Percentiles rank a stretch among this genome's conserved stretches.
Evolutionary conservation across 2,888 invertebrate species (phyloP).

Genomic region (Torymus texanus): DNA sequence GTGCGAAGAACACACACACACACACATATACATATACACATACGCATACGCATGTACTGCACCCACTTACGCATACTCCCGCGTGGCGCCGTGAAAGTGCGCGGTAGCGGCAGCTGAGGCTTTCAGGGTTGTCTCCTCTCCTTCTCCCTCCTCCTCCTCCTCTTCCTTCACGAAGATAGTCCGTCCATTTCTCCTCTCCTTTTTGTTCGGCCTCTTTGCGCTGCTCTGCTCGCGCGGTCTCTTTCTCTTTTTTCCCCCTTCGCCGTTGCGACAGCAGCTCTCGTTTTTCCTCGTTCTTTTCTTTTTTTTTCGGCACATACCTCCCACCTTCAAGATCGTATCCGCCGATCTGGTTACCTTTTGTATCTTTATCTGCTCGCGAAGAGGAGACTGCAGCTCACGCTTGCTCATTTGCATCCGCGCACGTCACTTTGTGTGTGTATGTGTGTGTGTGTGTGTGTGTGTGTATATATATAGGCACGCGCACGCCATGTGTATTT

Average conservation of each 20-base stretch:
- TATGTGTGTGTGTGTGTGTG: no score
- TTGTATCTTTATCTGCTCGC: constrained; percentile 39
- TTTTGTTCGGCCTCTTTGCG: constrained; percentile 21
- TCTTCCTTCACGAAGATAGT: constrained; percentile 17
- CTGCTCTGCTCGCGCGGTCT: no score
- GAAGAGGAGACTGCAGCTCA: not conserved
- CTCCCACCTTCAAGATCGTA: constrained; percentile 37
- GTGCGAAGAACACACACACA: not conserved
- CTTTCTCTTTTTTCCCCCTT: no score
- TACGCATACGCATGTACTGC: not conserved
- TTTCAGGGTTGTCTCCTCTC: constrained; percentile 72
- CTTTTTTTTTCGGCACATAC: constrained; percentile 37
- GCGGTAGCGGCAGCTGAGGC: constrained; percentile 59
- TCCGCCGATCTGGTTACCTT: constrained; percentile 47
- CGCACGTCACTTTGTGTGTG: no score
- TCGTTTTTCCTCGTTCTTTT: constrained; percentile 48
- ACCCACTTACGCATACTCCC: not conserved
- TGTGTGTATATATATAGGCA: no score
- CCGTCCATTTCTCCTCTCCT: constrained; percentile 38
- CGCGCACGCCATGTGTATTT: no score
- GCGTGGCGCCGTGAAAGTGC: constrained; percentile 68
- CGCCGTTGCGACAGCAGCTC: not conserved
- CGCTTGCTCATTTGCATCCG: constrained; percentile 25
- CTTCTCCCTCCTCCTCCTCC: no score
- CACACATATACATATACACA: no score